Evolutionary conservation across 2,797 vertebrate species (phyloP).

Genomic region (Mallotus villosus): DNA sequence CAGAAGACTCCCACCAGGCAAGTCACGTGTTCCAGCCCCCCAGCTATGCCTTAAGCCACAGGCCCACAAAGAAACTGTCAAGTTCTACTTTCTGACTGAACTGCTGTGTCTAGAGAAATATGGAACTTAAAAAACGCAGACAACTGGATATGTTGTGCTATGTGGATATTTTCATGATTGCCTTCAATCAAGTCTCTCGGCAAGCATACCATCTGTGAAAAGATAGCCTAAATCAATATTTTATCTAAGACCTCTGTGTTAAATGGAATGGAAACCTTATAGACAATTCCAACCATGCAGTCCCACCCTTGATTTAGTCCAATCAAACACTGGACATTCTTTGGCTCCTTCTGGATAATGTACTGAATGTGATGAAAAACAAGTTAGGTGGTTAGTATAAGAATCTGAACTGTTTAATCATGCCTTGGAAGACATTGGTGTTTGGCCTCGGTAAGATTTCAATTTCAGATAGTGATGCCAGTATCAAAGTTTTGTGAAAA

Average conservation of each 20-base stretch:
- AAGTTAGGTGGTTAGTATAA: not conserved
- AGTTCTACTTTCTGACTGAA: not conserved
- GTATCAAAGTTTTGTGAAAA: slow-evolving; percentile 26
- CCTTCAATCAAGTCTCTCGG: not conserved
- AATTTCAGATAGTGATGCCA: slow-evolving; percentile 19
- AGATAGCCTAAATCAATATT: not conserved
- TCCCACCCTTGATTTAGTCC: not conserved
- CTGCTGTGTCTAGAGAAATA: not conserved
- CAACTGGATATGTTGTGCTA: not conserved
- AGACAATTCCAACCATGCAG: not conserved
- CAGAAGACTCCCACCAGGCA: slow-evolving; percentile 80
- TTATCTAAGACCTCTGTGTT: not conserved
- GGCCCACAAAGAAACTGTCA: not conserved
- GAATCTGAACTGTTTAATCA: slow-evolving; percentile 8
- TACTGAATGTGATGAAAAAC: not conserved
- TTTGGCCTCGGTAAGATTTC: slow-evolving; percentile 19
- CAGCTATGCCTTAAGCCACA: not conserved
- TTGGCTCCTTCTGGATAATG: not conserved
- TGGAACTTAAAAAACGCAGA: not conserved
- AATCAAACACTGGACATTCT: not conserved
- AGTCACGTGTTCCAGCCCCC: slow-evolving; percentile 34
- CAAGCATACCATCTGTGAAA: not conserved
- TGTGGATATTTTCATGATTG: not conserved
- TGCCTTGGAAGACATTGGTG: slow-evolving; percentile 13
- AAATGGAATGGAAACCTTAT: not conserved